Evolutionary conservation across 2,888 invertebrate species (phyloP).

Genomic region (Podabrus alpinus): DNA sequence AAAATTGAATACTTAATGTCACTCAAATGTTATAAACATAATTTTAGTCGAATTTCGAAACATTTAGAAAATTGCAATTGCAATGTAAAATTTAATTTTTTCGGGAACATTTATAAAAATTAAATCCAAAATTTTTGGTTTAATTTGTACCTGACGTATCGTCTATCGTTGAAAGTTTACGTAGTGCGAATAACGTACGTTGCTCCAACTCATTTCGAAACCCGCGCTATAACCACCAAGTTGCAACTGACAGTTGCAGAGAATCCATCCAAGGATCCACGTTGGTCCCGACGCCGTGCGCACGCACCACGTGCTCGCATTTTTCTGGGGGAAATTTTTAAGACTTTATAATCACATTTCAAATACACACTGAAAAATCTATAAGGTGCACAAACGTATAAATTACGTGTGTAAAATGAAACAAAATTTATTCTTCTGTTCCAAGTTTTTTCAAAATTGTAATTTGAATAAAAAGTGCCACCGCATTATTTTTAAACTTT

Average conservation of each 20-base stretch:
- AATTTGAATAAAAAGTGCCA: not conserved
- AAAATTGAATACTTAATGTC: not conserved
- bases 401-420: not conserved
- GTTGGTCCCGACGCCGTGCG: slow-evolving; percentile 48
- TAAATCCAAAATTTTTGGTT: not conserved
- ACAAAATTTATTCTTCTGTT: not conserved
- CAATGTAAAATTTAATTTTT: not conserved
- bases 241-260: slow-evolving; percentile 48
- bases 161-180: slow-evolving; percentile 19
- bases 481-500: too few relatives aligned
- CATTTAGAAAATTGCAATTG: not conserved
- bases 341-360: not conserved
- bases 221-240: slow-evolving; percentile 39
- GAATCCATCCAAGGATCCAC: slow-evolving; percentile 44
- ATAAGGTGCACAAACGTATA: not conserved
- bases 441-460: not conserved
- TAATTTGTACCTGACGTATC: slow-evolving; percentile 13
- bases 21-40: not conserved
- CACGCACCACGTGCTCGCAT: slow-evolving; percentile 53
- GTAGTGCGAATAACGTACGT: slow-evolving; percentile 32
- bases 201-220: slow-evolving; percentile 36
- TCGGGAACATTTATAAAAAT: not conserved
- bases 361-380: not conserved
- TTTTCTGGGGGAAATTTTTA: not conserved
- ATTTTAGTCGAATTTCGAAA: not conserved